Evolutionary conservation across 2,113 vertebrate species (phyloP).

Genomic region (Eonycteris spelaea): DNA sequence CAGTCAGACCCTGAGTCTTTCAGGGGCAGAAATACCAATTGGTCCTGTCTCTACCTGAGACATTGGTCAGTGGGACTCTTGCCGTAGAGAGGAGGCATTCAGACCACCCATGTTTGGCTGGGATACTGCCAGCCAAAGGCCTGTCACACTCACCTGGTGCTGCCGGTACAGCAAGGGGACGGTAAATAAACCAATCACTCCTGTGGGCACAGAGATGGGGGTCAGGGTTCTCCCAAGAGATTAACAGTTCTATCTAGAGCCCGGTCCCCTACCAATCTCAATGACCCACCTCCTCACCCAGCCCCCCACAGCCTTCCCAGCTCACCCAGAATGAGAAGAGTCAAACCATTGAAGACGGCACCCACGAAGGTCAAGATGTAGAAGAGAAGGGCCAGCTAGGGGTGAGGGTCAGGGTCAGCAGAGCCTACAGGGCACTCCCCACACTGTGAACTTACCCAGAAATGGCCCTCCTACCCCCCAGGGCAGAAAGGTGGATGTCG

Average conservation of each 20-base stretch:
- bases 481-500: background rate
- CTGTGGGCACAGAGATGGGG: constrained; percentile 73
- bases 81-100: background rate
- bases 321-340: constrained; percentile 91
- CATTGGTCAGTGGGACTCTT: background rate
- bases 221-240: background rate
- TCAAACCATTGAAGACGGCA: constrained; percentile 91
- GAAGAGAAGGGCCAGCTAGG: constrained; percentile 88
- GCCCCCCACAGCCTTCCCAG: background rate
- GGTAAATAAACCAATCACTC: constrained; percentile 90
- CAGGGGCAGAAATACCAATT: background rate
- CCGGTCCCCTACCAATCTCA: background rate
- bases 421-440: background rate
- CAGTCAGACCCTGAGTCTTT: background rate
- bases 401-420: constrained; percentile 35
- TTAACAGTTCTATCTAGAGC: background rate
- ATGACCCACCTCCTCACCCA: background rate
- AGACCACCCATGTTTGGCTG: background rate
- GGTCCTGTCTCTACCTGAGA: background rate
- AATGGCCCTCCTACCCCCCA: background rate
- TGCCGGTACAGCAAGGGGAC: constrained; percentile 91
- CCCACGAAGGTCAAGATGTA: constrained; percentile 93
- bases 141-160: constrained; percentile 85
- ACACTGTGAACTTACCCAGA: background rate
- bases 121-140: background rate